Evolutionary conservation across 2,888 invertebrate genomes (phyloP).

Genomic region (Muschampia staudingeri): DNA sequence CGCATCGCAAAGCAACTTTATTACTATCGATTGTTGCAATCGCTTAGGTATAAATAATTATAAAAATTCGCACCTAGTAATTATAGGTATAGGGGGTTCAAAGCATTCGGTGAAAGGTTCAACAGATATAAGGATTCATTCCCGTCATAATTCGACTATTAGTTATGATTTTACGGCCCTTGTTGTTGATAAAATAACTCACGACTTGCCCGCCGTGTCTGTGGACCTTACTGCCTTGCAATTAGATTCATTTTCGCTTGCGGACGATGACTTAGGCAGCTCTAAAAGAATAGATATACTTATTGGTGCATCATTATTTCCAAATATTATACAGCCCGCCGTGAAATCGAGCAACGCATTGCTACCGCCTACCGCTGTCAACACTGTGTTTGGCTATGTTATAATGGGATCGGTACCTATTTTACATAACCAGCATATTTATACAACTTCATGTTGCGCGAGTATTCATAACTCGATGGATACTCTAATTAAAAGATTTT

Average conservation of each 20-base stretch:
- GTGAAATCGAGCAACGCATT: not conserved
- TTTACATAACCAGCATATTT: not conserved
- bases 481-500: not conserved
- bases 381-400: not conserved
- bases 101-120: not conserved
- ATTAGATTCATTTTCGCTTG: not conserved
- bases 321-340: not conserved
- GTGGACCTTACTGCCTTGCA: not conserved
- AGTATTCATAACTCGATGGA: not conserved
- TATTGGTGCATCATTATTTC: not conserved
- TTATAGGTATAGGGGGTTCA: not conserved
- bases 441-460: not conserved
- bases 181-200: not conserved
- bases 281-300: not conserved
- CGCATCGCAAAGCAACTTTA: not conserved
- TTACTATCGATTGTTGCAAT: not conserved
- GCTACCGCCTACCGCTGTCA: not conserved
- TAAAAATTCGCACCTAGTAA: not conserved
- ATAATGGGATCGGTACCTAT: not conserved
- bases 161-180: not conserved
- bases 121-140: not conserved
- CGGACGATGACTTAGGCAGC: not conserved
- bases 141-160: not conserved
- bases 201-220: not conserved
- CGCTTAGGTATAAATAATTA: not conserved